Evolutionary conservation across 2,888 invertebrate genomes (phyloP).

Genomic region (Oxystoma pomonae): DNA sequence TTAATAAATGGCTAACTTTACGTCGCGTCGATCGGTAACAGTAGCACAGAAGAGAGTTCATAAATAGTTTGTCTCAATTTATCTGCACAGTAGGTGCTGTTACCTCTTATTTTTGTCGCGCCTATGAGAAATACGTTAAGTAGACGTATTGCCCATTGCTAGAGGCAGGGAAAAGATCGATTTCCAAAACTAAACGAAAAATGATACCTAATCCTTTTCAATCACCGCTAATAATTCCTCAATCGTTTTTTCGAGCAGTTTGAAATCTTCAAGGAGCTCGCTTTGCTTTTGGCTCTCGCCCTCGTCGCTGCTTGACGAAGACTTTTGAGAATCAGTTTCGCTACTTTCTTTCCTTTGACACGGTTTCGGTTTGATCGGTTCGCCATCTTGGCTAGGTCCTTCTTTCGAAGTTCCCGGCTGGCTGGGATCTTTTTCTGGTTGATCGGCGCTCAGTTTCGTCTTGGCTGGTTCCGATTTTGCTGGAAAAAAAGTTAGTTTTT

Average conservation of each 20-base stretch:
- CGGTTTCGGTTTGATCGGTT: slow-evolving; percentile 17
- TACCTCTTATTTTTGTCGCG: neutral
- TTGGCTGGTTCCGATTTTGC: too few relatives aligned
- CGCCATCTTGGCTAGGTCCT: slow-evolving; percentile 13
- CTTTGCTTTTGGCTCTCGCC: slow-evolving; percentile 35
- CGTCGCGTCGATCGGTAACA: too few relatives aligned
- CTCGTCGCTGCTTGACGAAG: slow-evolving; percentile 35
- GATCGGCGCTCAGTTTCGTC: slow-evolving; percentile 18
- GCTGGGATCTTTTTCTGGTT: neutral
- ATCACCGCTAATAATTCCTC: slow-evolving; percentile 44
- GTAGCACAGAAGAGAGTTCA: too few relatives aligned
- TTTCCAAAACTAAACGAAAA: neutral
- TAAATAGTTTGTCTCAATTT: too few relatives aligned
- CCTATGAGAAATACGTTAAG: neutral
- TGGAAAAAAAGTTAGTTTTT: too few relatives aligned
- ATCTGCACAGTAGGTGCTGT: too few relatives aligned
- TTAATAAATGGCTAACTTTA: too few relatives aligned
- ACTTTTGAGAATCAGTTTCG: slow-evolving; percentile 12
- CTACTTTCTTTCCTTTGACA: slow-evolving; percentile 23
- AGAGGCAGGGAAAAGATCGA: neutral
- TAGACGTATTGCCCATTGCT: neutral
- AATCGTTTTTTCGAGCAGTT: slow-evolving; percentile 43
- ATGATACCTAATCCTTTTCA: slow-evolving; percentile 38
- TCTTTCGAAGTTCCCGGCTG: slow-evolving; percentile 40
- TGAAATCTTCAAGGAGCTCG: slow-evolving; percentile 38